Base-by-base conservation (phyloP, 2,888 invertebrate genomes). In the Tachina lurida region DNA sequence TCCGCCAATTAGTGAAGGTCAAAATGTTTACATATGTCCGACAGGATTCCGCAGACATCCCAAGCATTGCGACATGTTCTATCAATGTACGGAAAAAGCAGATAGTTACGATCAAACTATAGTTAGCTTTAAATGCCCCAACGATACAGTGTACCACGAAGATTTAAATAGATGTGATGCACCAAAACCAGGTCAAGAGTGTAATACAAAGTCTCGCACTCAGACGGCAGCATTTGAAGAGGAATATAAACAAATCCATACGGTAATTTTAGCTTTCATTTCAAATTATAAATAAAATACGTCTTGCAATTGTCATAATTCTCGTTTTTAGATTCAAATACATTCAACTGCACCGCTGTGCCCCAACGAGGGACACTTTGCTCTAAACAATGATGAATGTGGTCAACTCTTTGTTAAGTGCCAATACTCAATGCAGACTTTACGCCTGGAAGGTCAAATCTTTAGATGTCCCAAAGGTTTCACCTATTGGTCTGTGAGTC, bases 11-110 rank as follows among this genome's bases (percentile, higher is more conserved):
- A 89, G 87, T 7, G 95, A 95, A 22, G 95, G 96, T 86, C 97
- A 97, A 93, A 93, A 95, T 87, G 93, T 95, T 15, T 94, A 95
- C 79, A 95, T 96, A 2, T 97, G 97, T 90, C 97, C 97, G 10
- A 96, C 97, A 9, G 97, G 97, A 52, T 97, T 97, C 92, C 94
- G 94, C 90, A 94, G 96, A 87, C 97, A 97, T 94, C 97, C 97
- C 0, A 96, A 96, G 91, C 95, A 96, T 90, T 97, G 97, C 89
- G 96, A 96, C 89, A 92, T 96, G 88, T 97, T 97, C 93, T 97
- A 97, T 91, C 97, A 97, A 91, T 97, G 97, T 89, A 95, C 95
- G 19, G 95, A 94, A 88, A 94, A 94, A 80, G 93, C 94, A 10
- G 94, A 95, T 43, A 95, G 93, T 63, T 95, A 95, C 90, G 95